These are phyloP conservation scores for Orchesella cincta DNA, from an alignment of 1,140 invertebrate species.

Conservation along the genomic window DNA sequence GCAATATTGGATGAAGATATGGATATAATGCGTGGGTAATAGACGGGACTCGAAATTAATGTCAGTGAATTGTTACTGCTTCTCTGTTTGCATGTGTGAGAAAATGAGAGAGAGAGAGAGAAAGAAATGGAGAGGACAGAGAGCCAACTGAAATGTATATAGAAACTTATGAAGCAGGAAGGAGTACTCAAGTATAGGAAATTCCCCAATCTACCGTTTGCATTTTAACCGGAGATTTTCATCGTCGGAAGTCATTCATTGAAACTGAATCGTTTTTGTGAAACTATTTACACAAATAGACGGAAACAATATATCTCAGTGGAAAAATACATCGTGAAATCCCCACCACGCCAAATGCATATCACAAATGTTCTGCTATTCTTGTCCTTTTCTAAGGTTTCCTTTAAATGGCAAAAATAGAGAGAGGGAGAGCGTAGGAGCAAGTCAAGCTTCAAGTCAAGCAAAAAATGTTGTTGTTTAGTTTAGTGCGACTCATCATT, in stretches of 20 bases:
- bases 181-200: not conserved
- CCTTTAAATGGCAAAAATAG: too few species aligned
- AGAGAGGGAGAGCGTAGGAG: too few species aligned
- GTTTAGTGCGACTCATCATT: too few species aligned
- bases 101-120: not conserved
- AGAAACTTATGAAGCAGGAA: not conserved
- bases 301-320: conserved; percentile 9
- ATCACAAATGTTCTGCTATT: not conserved
- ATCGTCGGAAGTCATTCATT: conserved; percentile 7
- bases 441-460: too few species aligned
- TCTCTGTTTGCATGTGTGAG: not conserved
- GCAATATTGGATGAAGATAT: not conserved
- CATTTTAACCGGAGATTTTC: conserved; percentile 11
- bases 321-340: not conserved
- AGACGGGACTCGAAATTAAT: not conserved
- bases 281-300: conserved; percentile 19
- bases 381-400: too few species aligned
- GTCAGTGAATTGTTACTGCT: not conserved
- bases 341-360: not conserved
- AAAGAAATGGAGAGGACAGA: not conserved
- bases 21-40: conserved; percentile 1
- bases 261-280: conserved; percentile 8
- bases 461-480: too few species aligned
- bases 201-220: conserved; percentile 4
- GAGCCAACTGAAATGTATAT: not conserved